Conservation (phyloP, 2,113 vertebrate genomes). For the Triplophysa dalaica region DNA sequence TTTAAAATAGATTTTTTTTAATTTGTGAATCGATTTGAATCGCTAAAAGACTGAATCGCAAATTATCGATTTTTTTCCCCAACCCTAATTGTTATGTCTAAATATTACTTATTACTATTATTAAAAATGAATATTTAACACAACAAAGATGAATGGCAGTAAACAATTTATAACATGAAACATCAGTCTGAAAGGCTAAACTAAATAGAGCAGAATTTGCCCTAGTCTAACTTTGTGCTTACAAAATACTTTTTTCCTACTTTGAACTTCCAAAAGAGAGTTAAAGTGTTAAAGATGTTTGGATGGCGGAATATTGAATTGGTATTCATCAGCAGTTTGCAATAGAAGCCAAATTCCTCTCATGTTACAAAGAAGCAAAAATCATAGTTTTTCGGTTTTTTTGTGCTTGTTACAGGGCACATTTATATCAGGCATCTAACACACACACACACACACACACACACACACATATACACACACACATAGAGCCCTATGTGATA, state of each 20-base stretch:
- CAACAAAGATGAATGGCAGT: not conserved
- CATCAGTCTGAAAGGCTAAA: not conserved
- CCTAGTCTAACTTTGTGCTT: not conserved
- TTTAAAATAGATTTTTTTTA: too few species aligned
- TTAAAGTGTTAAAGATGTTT: constrained; percentile 3
- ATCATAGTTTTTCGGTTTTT: constrained; percentile 7
- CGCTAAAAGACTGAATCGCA: too few species aligned
- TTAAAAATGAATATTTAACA: not conserved
- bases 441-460: constrained; percentile 34
- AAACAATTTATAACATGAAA: not conserved
- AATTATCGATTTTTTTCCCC: too few species aligned
- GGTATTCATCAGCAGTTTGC: constrained; percentile 5
- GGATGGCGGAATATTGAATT: constrained; percentile 23
- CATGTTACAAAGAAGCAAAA: constrained; percentile 27
- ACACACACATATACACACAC: constrained; percentile 41
- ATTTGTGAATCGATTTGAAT: too few species aligned
- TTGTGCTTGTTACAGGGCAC: not conserved
- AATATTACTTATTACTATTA: too few species aligned
- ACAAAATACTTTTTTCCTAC: not conserved
- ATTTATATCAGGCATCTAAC: constrained; percentile 21
- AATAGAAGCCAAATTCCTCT: constrained; percentile 22
- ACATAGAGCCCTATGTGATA: constrained; percentile 23
- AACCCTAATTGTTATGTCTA: not conserved
- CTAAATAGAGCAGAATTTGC: not conserved
- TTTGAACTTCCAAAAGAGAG: not conserved